These are phyloP conservation scores for Nephrotoma guestfalica DNA, from an alignment of 2,888 invertebrate species.

Conservation along the genomic window DNA sequence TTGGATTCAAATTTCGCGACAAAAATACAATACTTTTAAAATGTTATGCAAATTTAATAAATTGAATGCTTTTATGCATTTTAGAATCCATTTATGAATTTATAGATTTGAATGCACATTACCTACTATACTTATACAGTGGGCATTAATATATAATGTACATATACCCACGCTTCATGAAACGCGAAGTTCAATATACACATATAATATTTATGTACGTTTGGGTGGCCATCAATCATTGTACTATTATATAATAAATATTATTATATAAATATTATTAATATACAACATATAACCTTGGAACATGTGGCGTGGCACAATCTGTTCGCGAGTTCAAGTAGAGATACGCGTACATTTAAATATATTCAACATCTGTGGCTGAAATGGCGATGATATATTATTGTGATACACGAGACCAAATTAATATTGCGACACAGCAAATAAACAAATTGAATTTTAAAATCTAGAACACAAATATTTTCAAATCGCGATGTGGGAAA, in stretches of 20 bases:
- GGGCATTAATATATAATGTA: neutral
- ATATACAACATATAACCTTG: neutral
- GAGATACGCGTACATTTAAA: neutral
- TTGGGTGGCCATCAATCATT: neutral
- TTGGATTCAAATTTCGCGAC: neutral
- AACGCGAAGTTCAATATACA: neutral
- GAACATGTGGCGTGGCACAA: neutral
- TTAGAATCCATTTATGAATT: neutral
- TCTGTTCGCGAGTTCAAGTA: neutral
- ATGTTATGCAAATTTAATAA: slow-evolving; percentile 1
- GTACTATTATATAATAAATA: neutral
- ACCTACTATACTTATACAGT: neutral
- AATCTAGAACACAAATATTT: neutral
- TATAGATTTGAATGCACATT: neutral
- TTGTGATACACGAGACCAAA: neutral
- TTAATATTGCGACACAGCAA: neutral
- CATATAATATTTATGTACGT: neutral
- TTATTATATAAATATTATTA: neutral
- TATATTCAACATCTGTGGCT: neutral
- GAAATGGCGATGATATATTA: neutral
- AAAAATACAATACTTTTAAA: neutral
- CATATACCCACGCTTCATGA: neutral
- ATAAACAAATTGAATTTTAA: neutral
- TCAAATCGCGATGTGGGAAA: neutral
- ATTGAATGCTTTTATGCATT: neutral